Conservation (phyloP, 2,888 invertebrate genomes). For the Eristalis tenax region DNA sequence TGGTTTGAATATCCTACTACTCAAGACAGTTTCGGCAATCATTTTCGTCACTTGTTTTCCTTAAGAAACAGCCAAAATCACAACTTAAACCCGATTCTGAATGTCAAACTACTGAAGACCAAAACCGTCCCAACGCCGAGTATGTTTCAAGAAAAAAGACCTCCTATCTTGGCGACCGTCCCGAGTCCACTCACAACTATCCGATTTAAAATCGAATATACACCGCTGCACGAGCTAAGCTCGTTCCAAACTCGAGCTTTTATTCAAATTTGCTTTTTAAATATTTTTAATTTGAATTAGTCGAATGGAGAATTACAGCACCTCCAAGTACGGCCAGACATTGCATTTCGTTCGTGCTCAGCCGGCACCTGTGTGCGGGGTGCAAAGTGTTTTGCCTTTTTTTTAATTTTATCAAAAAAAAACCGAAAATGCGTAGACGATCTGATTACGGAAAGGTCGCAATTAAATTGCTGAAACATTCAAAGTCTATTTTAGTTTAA, state of each 20-base stretch:
- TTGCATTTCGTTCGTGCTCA: not conserved
- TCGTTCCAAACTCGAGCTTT: slow-evolving; percentile 24
- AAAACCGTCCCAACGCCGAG: not conserved
- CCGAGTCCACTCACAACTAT: slow-evolving; percentile 16
- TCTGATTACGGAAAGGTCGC: not conserved
- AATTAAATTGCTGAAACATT: not conserved
- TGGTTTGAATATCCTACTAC: not conserved
- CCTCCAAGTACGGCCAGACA: not conserved
- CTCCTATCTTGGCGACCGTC: slow-evolving; percentile 33
- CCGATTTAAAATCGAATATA: not conserved
- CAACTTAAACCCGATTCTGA: not conserved
- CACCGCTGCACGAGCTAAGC: slow-evolving; percentile 1
- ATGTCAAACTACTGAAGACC: not conserved
- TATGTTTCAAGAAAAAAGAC: slow-evolving; percentile 11
- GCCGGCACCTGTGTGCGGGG: not conserved
- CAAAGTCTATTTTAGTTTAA: slow-evolving; percentile 7
- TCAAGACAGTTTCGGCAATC: not conserved
- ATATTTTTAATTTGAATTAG: not conserved
- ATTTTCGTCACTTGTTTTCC: not conserved
- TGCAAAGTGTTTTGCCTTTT: not conserved
- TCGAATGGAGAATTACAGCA: not conserved
- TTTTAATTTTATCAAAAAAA: too few relatives aligned
- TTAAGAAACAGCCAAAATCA: not conserved
- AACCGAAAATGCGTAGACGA: not conserved
- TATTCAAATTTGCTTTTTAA: slow-evolving; percentile 32